Conservation (phyloP, 2,113 vertebrate genomes). For the Toxotes chatareus region DNA sequence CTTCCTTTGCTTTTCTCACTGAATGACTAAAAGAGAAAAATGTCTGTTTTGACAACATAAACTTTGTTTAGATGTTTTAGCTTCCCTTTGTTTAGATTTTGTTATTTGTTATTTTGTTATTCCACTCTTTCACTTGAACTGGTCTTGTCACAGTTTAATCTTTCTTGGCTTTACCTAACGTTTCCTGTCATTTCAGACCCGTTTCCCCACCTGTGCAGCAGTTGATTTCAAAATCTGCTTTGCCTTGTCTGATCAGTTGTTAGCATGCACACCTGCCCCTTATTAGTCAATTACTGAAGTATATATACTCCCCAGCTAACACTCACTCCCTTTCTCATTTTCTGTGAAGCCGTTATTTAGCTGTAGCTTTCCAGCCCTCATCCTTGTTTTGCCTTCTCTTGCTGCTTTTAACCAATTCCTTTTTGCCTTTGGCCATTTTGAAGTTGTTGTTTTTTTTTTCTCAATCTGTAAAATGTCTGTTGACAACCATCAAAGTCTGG, state of each 20-base stretch:
- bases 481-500: not conserved
- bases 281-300: constrained; percentile 22
- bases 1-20: too few species aligned
- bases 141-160: too few species aligned
- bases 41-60: not conserved
- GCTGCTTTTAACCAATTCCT: not conserved
- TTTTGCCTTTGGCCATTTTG: not conserved
- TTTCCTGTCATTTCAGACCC: not conserved
- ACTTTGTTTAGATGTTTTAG: not conserved
- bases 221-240: not conserved
- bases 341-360: not conserved
- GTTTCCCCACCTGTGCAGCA: not conserved
- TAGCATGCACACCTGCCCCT: constrained; percentile 17
- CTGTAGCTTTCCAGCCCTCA: not conserved
- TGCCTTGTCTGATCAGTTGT: constrained; percentile 16
- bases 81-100: not conserved
- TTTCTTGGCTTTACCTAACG: not conserved
- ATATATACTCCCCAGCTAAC: not conserved
- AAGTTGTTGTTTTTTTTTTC: not conserved
- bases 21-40: not conserved
- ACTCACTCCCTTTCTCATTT: too few species aligned
- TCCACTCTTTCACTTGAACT: not conserved
- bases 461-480: not conserved
- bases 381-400: not conserved
- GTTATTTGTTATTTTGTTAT: too few species aligned